Percentiles rank a stretch among this genome's conserved stretches.
phyloP scores from a whole-genome alignment of 2,113 vertebrate species.

The Nycticebus coucang region DNA sequence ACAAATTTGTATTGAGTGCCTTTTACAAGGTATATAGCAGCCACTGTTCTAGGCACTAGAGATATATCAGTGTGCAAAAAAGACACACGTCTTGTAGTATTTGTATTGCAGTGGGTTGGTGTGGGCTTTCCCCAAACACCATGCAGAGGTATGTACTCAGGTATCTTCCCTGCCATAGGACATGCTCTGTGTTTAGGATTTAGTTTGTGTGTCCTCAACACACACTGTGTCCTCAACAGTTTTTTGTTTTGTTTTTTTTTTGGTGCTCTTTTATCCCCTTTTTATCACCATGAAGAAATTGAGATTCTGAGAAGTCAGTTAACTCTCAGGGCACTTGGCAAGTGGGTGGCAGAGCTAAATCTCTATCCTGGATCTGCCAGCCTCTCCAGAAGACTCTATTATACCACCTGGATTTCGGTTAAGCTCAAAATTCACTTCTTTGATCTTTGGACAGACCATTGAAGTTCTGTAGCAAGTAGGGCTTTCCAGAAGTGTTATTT shows the following conservation, averaged over 20 bases:
- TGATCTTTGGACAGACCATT: background rate
- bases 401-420: background rate
- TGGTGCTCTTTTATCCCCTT: background rate
- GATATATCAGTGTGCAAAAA: background rate
- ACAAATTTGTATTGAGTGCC: background rate
- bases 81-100: background rate
- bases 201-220: background rate
- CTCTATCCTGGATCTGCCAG: background rate
- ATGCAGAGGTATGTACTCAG: background rate
- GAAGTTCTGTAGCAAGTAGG: background rate
- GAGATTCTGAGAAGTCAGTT: constrained; percentile 22
- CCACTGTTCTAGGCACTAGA: background rate
- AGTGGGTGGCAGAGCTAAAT: background rate
- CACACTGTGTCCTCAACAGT: no score
- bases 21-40: background rate
- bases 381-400: background rate
- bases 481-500: background rate
- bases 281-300: constrained; percentile 9
- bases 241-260: background rate
- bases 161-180: background rate
- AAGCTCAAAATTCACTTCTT: background rate
- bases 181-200: background rate
- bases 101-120: background rate
- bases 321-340: background rate
- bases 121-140: background rate